Evolutionary conservation across 2,888 invertebrate genomes (phyloP), one percentile per base, ranked within the genome.

Genomic region (Orthonychiurus folsomi): DNA sequence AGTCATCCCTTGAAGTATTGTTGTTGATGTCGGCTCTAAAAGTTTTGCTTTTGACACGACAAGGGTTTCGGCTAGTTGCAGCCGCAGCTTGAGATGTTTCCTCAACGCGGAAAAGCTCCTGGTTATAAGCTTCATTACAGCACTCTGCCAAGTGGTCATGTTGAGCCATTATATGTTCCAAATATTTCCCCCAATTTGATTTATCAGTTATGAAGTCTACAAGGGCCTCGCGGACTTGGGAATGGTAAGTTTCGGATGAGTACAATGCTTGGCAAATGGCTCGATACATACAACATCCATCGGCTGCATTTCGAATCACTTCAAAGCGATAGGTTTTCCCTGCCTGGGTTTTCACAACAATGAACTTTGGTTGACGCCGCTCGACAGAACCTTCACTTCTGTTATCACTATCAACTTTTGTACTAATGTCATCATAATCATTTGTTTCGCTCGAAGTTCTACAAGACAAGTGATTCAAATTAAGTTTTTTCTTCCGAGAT

Each of bases 271-370:
- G 26, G 5, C 28, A 56, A 9, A 56, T 27, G 2, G 56, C 27
- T 5, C 56, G 56, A 21, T 28, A 56, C 3, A 56, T 3, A 28
- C 56, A 56, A 27, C 28, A 28, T 28, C 56, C 56, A 28, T 56
- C 56, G 3, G 56, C 28, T 3, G 5, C 56, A 27, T 27, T 56
- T n/a, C 28, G 56, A 56, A 56, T 56, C 9, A 56, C 21, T 3
- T 56, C 21, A 24, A 24, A 55, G 5, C 15, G 5, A 37, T 37
- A 37, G 15, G 15, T 37, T 37, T 9, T 37, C 15, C 37, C 37
- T 37, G 5, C 37, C 37, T 37, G 37, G 37, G 5, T 37, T 37
- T 37, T 5, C 5, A 37, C 15, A 9, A 5, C 9, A 15, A 37
- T 37, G 37, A 37, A 37, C 15, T 37, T 37, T 37, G 15, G 5